Conservation (phyloP, 2,797 vertebrate genomes). For the Dermochelys coriacea region DNA sequence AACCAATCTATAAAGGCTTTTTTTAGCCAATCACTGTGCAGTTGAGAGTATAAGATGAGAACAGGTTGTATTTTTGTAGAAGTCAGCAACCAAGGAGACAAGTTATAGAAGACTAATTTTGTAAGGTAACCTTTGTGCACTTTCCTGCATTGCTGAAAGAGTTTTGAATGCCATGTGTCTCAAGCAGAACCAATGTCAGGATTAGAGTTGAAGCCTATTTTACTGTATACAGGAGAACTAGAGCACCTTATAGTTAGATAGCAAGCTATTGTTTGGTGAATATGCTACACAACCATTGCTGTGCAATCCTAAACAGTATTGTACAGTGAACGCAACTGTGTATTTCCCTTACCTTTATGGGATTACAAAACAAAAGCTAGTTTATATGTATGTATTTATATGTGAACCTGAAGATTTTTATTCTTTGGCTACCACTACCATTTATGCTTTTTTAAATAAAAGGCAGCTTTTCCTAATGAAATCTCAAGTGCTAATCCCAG, state of each 20-base stretch:
- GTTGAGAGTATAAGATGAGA: neutral
- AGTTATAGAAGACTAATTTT: neutral
- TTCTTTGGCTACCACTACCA: neutral
- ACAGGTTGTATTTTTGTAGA: neutral
- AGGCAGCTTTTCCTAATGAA: too few species aligned
- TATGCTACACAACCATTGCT: neutral
- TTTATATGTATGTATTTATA: accelerated
- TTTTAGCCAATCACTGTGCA: neutral
- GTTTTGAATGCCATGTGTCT: neutral
- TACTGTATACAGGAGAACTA: neutral
- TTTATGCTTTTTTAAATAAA: too few species aligned
- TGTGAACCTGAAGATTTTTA: neutral
- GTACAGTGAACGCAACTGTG: accelerated
- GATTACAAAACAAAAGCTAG: neutral
- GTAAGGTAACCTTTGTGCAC: neutral
- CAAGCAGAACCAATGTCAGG: neutral
- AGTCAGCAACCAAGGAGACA: neutral
- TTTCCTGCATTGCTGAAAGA: neutral
- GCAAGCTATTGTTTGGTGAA: neutral
- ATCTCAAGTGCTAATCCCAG: neutral
- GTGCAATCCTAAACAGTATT: accelerated
- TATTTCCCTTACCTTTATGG: neutral
- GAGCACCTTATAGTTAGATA: neutral
- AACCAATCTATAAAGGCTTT: neutral
- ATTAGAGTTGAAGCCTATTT: neutral